These are phyloP conservation scores for Ennomos quercinarius DNA, from an alignment of 2,888 invertebrate genomes.

Conservation along the genomic window DNA sequence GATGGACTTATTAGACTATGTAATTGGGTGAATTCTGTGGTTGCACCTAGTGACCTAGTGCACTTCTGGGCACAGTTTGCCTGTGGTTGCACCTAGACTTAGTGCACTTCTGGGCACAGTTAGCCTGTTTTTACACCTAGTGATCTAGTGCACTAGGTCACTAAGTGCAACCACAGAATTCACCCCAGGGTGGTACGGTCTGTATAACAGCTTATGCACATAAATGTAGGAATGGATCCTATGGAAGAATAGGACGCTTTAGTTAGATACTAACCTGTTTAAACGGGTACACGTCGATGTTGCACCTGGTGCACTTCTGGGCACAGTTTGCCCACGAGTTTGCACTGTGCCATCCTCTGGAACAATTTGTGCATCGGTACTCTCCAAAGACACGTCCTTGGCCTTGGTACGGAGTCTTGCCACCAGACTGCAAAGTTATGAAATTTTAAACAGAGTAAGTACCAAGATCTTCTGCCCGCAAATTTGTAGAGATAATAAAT, in stretches of 20 bases:
- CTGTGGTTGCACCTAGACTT: slow-evolving; percentile 45
- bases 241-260: too few species aligned
- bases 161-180: too few species aligned
- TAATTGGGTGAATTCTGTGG: neutral
- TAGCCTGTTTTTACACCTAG: too few species aligned
- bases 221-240: too few species aligned
- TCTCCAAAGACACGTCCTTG: slow-evolving; percentile 93
- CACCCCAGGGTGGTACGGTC: too few species aligned
- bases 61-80: slow-evolving; percentile 89
- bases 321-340: slow-evolving; percentile 70
- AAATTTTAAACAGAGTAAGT: too few species aligned
- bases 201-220: slow-evolving; percentile 92
- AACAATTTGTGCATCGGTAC: slow-evolving; percentile 94
- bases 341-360: slow-evolving; percentile 91
- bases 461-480: too few species aligned
- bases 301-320: slow-evolving; percentile 95
- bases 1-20: too few species aligned
- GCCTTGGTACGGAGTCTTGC: slow-evolving; percentile 72
- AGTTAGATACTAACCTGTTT: slow-evolving; percentile 88
- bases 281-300: slow-evolving; percentile 94
- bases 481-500: too few species aligned
- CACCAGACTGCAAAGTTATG: slow-evolving; percentile 50
- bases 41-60: slow-evolving; percentile 88
- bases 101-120: too few species aligned
- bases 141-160: too few species aligned